phyloP scores from a whole-genome alignment of 2,888 invertebrate genomes.

The Clistopyga incitator region DNA sequence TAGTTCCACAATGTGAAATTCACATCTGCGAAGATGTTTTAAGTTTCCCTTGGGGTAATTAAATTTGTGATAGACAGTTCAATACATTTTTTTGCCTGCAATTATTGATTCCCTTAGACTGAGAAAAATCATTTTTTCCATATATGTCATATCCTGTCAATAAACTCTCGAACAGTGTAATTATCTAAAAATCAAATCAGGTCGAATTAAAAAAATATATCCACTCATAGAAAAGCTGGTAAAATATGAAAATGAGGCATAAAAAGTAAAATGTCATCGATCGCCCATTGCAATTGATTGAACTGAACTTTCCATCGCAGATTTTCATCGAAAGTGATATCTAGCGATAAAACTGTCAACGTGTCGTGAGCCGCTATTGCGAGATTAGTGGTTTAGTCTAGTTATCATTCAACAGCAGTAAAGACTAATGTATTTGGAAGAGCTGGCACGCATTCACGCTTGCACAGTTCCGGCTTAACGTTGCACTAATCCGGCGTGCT shows the following conservation, averaged over 20 bases:
- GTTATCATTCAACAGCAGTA: not conserved
- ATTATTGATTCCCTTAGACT: too few relatives aligned
- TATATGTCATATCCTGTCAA: too few relatives aligned
- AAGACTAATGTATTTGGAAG: slow-evolving; percentile 10
- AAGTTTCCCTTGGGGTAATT: too few relatives aligned
- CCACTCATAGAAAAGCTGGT: not conserved
- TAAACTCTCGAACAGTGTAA: too few relatives aligned
- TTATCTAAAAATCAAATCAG: not conserved
- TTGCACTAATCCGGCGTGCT: slow-evolving; percentile 29
- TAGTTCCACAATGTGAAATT: too few relatives aligned
- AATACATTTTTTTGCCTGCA: too few relatives aligned
- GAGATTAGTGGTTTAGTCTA: not conserved
- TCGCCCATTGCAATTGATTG: not conserved
- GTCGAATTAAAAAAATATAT: not conserved
- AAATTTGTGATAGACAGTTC: too few relatives aligned
- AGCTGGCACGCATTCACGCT: slow-evolving; percentile 25
- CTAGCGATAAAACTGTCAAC: not conserved
- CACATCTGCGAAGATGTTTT: too few relatives aligned
- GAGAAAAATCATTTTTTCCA: too few relatives aligned
- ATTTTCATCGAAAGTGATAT: not conserved
- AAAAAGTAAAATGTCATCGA: not conserved
- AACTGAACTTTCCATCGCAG: not conserved
- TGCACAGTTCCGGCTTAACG: slow-evolving; percentile 21
- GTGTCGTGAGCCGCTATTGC: not conserved
- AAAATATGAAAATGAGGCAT: not conserved